Percentiles rank a stretch among this genome's conserved stretches.
These are phyloP conservation scores for Rhinolophus sinicus DNA, from an alignment of 2,113 vertebrate genomes.

Conservation along the genomic window DNA sequence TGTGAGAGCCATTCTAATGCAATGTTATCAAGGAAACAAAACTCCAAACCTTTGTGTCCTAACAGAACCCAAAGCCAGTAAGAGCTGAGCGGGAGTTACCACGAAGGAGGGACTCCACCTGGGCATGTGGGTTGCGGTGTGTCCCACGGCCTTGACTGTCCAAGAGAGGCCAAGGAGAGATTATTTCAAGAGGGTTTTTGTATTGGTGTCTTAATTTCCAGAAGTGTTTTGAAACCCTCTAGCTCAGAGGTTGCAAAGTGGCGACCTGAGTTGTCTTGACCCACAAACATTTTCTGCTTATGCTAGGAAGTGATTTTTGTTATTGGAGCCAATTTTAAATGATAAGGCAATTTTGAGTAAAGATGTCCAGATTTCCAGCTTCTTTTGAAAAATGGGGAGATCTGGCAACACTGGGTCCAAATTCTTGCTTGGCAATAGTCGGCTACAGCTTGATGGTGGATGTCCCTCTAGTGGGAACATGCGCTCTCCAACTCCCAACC, in stretches of 20 bases:
- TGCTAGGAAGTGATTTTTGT: not conserved
- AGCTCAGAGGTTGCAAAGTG: not conserved
- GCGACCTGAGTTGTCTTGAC: not conserved
- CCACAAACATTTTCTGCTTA: not conserved
- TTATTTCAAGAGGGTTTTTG: not conserved
- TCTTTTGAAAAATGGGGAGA: not conserved
- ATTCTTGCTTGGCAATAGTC: fast-evolving
- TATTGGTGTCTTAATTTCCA: not conserved
- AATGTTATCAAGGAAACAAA: not conserved
- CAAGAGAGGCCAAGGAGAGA: not conserved
- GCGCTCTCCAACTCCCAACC: not conserved
- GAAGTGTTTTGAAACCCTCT: not conserved
- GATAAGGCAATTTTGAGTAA: not conserved
- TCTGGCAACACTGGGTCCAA: not conserved
- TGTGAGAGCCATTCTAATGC: not conserved
- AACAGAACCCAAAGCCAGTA: not conserved
- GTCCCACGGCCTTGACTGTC: not conserved
- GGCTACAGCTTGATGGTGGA: too few relatives aligned
- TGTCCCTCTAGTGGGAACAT: not conserved
- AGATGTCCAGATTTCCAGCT: not conserved
- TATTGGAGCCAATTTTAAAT: not conserved
- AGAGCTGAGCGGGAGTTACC: not conserved
- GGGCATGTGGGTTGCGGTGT: fast-evolving
- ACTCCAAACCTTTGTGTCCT: not conserved
- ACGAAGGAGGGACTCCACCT: fast-evolving